Percentiles rank a stretch among this genome's conserved stretches.
Conservation (phyloP, 2,797 vertebrate species). For the Nannoperca obscura region DNA sequence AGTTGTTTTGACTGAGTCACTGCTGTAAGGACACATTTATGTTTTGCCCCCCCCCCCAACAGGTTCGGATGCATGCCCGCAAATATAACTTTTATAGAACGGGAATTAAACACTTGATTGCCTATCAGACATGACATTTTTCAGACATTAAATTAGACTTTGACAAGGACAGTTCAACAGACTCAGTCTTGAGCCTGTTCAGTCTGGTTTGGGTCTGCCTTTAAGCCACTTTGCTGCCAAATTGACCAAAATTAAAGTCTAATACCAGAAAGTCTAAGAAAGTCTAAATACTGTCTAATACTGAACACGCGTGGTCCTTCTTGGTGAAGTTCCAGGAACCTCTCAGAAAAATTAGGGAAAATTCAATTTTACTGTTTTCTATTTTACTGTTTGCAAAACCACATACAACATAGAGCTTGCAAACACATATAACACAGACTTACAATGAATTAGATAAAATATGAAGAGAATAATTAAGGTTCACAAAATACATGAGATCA, state of each 20-base stretch:
- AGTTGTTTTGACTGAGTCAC: constrained; percentile 50
- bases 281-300: too few relatives aligned
- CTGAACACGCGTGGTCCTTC: neutral
- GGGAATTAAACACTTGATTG: neutral
- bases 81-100: neutral
- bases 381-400: neutral
- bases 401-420: neutral
- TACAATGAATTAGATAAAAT: neutral
- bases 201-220: neutral
- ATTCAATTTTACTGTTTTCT: neutral
- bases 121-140: too few relatives aligned
- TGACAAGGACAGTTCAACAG: neutral
- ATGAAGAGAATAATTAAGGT: neutral
- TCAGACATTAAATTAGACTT: neutral
- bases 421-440: neutral
- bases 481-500: neutral
- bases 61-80: constrained; percentile 11
- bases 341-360: neutral
- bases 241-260: neutral
- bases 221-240: neutral
- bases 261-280: constrained; percentile 1
- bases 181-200: neutral
- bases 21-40: constrained; percentile 11
- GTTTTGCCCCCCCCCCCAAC: constrained; percentile 6
- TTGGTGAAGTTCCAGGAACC: neutral